Conservation (phyloP, 2,113 vertebrate species). For the Apistogramma diplotaenia region DNA sequence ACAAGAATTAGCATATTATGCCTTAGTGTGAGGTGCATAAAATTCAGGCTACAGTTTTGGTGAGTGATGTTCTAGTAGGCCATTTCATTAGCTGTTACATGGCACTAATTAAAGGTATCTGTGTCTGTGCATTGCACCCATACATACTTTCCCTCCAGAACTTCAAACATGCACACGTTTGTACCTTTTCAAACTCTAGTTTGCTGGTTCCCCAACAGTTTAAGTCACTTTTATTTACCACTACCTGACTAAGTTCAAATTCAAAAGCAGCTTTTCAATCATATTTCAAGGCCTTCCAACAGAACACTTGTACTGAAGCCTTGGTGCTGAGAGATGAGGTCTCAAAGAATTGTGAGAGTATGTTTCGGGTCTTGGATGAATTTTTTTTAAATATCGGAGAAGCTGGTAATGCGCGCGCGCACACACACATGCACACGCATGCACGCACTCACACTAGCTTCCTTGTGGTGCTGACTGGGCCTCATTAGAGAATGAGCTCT, state of each 20-base stretch:
- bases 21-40: neutral
- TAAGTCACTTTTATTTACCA: neutral
- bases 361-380: neutral
- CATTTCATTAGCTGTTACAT: too few species aligned
- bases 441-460: conserved; percentile 33
- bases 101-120: too few species aligned
- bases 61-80: too few species aligned
- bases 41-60: neutral
- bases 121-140: too few species aligned
- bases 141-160: neutral
- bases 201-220: neutral
- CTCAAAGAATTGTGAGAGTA: neutral
- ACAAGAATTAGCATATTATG: too few species aligned
- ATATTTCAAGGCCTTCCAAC: neutral
- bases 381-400: neutral
- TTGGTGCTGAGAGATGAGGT: neutral
- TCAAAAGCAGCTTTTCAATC: neutral
- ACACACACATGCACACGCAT: neutral
- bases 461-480: conserved; percentile 48
- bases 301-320: neutral
- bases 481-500: conserved; percentile 73
- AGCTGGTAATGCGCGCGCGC: neutral
- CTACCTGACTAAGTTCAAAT: neutral
- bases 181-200: neutral
- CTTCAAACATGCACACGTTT: neutral